phyloP scores from a whole-genome alignment of 2,888 invertebrate genomes.

The Peribatodes rhomboidaria region DNA sequence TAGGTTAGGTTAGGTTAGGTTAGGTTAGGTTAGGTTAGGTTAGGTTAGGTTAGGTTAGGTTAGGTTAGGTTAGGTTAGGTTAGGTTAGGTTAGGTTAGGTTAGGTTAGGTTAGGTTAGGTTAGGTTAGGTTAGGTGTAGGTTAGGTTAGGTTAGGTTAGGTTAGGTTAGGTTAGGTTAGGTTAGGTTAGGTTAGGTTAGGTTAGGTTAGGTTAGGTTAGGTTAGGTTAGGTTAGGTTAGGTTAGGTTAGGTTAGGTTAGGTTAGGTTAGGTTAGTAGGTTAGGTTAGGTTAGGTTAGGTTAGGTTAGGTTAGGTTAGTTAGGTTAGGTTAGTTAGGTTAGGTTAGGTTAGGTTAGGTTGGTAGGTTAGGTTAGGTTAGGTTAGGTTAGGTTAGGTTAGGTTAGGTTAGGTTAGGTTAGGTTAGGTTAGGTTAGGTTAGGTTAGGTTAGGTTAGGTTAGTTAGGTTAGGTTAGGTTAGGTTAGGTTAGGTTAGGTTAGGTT shows the following conservation, averaged over 20 bases:
- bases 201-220: constrained; percentile 36
- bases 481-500: constrained; percentile 12
- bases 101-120: constrained; percentile 44
- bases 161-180: constrained; percentile 34
- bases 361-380: constrained; percentile 12
- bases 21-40: constrained; percentile 8
- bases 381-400: constrained; percentile 12
- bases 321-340: constrained; percentile 4
- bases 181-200: constrained; percentile 34
- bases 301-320: constrained; percentile 8
- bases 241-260: constrained; percentile 8
- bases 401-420: constrained; percentile 12
- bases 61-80: constrained; percentile 23
- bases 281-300: constrained; percentile 8
- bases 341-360: constrained; percentile 10
- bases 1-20: constrained; percentile 11
- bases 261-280: constrained; percentile 8
- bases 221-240: constrained; percentile 8
- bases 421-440: constrained; percentile 12
- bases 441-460: constrained; percentile 12
- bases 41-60: constrained; percentile 7
- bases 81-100: constrained; percentile 41
- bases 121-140: constrained; percentile 43
- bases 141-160: constrained; percentile 41
- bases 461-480: background rate